Evolutionary conservation across 1,140 invertebrate species (phyloP), one percentile per base, ranked within the genome.

Genomic region (Solen grandis): DNA sequence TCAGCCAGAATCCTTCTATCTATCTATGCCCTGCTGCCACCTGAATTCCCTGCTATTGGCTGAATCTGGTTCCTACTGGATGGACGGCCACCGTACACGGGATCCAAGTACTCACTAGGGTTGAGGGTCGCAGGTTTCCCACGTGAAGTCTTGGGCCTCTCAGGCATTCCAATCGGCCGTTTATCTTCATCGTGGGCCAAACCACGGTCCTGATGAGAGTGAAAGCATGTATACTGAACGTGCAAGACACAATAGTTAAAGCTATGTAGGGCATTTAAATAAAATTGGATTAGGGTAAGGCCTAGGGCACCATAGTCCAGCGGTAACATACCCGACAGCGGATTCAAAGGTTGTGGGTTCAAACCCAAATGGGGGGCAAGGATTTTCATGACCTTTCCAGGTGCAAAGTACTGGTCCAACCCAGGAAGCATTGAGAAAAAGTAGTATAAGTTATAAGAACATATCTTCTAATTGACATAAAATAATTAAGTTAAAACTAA

Each of bases 171-270:
- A 5, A 76, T 63, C 22, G 62, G 60, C 1, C 74, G 59, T 33
- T 66, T 76, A 22, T 76, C 63, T 41, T 76, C 74, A 66, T 76
- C 74, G 29, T 66, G 60, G 14, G 60, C 31, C n/a, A 76, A 57
- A 14, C 60, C 62, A 27, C 74, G 74, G 33, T 76, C 74, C 74
- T 76, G 10, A 0, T 35, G 62, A 19, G 19, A 66, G 4, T 19
- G 27, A 1, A 3, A 27, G 38, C n/a, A 22, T 22, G 29, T 33
- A 62, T 22, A 62, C 3, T 62, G 25, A 62, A 4, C n/a, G 25
- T 62, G 19, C 16, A n/a, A 33, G 14, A 29, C 3, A 4, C 33
- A 14, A 22, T 22, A n/a, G 19, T 22, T 62, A 29, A 62, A 62
- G n/a, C 19, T 22, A 1, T 29, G 5, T 16, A 29, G 14, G 29